These are phyloP conservation scores for Sylvilagus floridanus DNA, from an alignment of 2,797 vertebrate species.

Conservation along the genomic window DNA sequence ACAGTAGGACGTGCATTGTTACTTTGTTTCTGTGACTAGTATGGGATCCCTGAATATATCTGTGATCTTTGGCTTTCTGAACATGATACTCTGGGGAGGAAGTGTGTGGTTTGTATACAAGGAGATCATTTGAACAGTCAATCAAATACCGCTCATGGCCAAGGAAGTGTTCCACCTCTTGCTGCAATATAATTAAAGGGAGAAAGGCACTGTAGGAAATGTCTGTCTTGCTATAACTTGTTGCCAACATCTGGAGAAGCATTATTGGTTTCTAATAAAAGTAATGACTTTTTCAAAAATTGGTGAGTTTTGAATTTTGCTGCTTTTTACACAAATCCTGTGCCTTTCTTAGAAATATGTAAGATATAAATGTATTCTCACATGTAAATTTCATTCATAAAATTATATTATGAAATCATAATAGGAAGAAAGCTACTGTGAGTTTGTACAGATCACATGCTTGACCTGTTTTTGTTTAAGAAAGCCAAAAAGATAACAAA, in stretches of 20 bases:
- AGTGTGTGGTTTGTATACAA: slow-evolving; percentile 97
- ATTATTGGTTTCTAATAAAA: slow-evolving; percentile 80
- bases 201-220: slow-evolving; percentile 59
- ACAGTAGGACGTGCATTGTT: too few species aligned
- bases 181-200: slow-evolving; percentile 88
- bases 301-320: slow-evolving; percentile 71
- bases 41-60: slow-evolving; percentile 94
- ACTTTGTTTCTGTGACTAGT: slow-evolving; percentile 81
- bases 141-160: slow-evolving; percentile 87
- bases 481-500: neutral
- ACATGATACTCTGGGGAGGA: slow-evolving; percentile 93
- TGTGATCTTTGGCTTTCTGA: slow-evolving; percentile 96
- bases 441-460: slow-evolving; percentile 69
- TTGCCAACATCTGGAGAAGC: slow-evolving; percentile 70
- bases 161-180: slow-evolving; percentile 88
- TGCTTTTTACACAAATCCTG: slow-evolving; percentile 73
- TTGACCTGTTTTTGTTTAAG: slow-evolving; percentile 70
- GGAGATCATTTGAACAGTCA: slow-evolving; percentile 92
- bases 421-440: slow-evolving; percentile 67
- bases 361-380: neutral
- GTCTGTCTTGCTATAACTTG: slow-evolving; percentile 2
- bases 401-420: slow-evolving; percentile 61
- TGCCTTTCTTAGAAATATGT: slow-evolving; percentile 71
- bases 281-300: slow-evolving; percentile 81
- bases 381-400: slow-evolving; percentile 48